Conservation (phyloP, 35 echinoderm and acorn worm species). For the Lytechinus pictus region DNA sequence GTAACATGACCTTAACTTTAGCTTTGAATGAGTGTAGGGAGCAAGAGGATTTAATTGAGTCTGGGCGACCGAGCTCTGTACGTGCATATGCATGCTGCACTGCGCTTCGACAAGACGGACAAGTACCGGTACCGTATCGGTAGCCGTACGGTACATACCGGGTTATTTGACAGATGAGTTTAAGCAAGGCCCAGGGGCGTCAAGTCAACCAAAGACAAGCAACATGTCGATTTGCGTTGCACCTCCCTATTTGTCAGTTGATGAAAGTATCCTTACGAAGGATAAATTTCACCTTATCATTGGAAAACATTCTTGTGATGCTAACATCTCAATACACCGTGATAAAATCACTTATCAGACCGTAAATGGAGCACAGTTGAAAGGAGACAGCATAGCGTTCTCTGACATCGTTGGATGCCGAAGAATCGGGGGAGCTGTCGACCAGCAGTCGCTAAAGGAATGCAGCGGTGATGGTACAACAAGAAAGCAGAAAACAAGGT, state of each 20-base stretch:
- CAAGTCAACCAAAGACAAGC: too few relatives aligned
- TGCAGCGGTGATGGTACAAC: neutral
- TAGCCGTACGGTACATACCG: too few relatives aligned
- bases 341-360: neutral
- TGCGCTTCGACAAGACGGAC: too few relatives aligned
- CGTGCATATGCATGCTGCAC: too few relatives aligned
- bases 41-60: too few relatives aligned
- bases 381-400: neutral
- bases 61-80: too few relatives aligned
- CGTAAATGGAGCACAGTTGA: neutral
- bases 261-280: neutral
- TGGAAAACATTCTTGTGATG: neutral
- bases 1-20: too few relatives aligned
- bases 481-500: neutral
- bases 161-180: too few relatives aligned
- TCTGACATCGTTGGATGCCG: neutral
- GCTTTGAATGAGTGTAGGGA: too few relatives aligned
- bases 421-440: neutral
- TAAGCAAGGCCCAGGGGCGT: too few relatives aligned
- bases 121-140: too few relatives aligned
- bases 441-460: neutral
- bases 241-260: neutral
- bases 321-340: neutral
- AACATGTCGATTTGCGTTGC: neutral
- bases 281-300: neutral